Evolutionary conservation across 2,888 invertebrate genomes (phyloP).

Genomic region (Rhaphigaster nebulosa): DNA sequence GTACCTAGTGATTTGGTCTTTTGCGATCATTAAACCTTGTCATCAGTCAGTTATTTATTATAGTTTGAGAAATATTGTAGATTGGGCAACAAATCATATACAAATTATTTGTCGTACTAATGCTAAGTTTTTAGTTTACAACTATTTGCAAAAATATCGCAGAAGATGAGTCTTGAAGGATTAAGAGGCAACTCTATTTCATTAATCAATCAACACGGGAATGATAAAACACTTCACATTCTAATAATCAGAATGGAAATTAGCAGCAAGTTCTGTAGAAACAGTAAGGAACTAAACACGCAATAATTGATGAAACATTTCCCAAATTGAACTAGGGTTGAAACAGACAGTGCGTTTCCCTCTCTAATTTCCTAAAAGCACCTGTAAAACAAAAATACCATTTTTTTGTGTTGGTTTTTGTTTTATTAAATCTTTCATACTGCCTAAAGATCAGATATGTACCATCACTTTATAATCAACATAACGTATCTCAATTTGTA

Average conservation of each 20-base stretch:
- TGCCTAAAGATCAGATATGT: too few relatives aligned
- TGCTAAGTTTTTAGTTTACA: neutral
- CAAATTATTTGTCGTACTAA: neutral
- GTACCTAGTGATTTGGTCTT: neutral
- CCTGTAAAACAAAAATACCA: too few relatives aligned
- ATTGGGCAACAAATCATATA: neutral
- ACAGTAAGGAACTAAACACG: neutral
- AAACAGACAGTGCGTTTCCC: neutral
- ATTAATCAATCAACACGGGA: neutral
- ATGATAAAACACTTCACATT: neutral
- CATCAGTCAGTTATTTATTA: neutral
- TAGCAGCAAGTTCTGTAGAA: neutral
- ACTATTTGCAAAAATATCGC: neutral
- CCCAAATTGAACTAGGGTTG: neutral
- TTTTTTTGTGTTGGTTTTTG: too few relatives aligned
- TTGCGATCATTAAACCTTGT: neutral
- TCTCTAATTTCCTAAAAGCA: too few relatives aligned
- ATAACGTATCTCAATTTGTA: too few relatives aligned
- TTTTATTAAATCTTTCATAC: too few relatives aligned
- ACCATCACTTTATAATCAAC: too few relatives aligned
- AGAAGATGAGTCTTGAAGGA: neutral
- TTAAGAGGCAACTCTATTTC: neutral
- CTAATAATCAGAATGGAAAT: constrained; percentile 10
- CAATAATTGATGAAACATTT: neutral
- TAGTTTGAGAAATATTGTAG: neutral